Percentiles rank a stretch among this genome's conserved stretches.
Conservation (phyloP, 2,888 invertebrate genomes). For the Gymnosoma rotundatum region DNA sequence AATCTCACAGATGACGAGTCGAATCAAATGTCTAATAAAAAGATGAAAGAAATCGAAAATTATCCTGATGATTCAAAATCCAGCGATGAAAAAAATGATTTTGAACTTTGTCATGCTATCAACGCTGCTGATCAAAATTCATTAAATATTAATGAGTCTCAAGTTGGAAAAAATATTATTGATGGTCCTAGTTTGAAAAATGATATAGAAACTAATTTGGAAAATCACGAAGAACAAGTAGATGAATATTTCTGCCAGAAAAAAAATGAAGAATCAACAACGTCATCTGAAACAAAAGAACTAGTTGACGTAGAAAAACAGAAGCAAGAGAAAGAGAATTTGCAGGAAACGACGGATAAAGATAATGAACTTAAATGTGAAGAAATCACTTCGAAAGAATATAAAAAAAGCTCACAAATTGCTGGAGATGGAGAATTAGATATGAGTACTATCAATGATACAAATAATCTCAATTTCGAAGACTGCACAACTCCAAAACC, state of each 20-base stretch:
- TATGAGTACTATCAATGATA: neutral
- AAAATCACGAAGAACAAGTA: neutral
- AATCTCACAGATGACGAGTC: conserved; percentile 34
- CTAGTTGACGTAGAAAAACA: neutral
- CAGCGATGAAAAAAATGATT: neutral
- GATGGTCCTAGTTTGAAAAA: neutral
- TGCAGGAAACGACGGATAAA: neutral
- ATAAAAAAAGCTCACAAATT: neutral
- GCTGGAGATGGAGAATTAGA: neutral
- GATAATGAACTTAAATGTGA: neutral
- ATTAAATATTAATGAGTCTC: neutral
- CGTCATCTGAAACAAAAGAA: neutral
- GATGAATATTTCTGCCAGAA: neutral
- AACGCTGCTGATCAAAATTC: neutral
- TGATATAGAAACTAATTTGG: neutral
- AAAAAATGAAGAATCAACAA: neutral
- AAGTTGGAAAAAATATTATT: neutral
- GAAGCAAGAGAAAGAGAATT: neutral
- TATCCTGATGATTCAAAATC: neutral
- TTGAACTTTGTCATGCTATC: neutral
- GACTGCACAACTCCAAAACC: neutral
- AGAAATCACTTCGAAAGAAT: neutral
- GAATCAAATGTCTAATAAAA: neutral
- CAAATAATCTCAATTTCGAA: neutral
- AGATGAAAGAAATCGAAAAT: neutral